These are phyloP conservation scores for Hemiprocne comata DNA, from an alignment of 2,113 vertebrate species.

Conservation along the genomic window DNA sequence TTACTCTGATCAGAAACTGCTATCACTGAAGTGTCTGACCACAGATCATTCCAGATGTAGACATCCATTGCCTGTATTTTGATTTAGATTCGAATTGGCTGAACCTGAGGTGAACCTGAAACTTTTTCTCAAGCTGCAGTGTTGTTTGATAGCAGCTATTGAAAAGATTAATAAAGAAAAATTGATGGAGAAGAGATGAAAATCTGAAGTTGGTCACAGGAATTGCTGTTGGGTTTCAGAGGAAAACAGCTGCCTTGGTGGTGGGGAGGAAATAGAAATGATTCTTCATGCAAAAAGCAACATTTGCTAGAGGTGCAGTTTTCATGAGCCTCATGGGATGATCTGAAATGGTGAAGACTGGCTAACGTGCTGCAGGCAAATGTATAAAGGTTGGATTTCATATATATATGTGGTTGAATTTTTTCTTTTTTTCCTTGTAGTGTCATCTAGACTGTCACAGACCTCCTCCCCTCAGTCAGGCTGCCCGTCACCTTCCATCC, in stretches of 20 bases:
- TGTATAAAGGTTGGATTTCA: not conserved
- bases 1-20: not conserved
- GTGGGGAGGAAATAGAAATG: not conserved
- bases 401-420: not conserved
- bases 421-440: constrained; percentile 66
- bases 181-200: not conserved
- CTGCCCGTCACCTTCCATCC: constrained; percentile 89
- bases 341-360: not conserved
- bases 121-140: not conserved
- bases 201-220: not conserved
- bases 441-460: constrained; percentile 89
- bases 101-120: not conserved
- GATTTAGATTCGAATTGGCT: too few species aligned
- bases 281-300: not conserved
- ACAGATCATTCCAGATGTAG: not conserved
- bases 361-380: not conserved
- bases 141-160: not conserved
- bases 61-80: not conserved
- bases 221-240: not conserved
- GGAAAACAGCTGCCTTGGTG: not conserved
- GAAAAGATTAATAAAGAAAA: not conserved
- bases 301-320: not conserved
- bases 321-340: not conserved
- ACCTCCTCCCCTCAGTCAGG: constrained; percentile 89
- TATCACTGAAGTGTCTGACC: not conserved